These are phyloP conservation scores for Bothrops jararaca DNA, from an alignment of 2,113 vertebrate genomes.

Conservation along the genomic window DNA sequence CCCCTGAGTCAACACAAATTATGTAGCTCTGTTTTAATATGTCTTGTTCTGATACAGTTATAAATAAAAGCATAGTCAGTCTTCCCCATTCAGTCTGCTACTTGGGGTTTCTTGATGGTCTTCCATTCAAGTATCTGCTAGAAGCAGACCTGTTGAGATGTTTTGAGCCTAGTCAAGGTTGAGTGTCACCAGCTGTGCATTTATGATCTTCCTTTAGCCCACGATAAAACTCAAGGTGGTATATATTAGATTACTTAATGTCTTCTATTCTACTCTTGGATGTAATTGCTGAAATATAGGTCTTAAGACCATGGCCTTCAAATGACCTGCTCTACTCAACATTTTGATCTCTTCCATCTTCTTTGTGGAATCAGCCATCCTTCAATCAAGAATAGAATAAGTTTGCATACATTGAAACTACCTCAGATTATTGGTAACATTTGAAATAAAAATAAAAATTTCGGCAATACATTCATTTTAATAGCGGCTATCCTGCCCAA, in stretches of 20 bases:
- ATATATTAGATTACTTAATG: not conserved
- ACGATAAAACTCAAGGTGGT: not conserved
- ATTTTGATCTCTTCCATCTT: not conserved
- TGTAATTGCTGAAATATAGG: not conserved
- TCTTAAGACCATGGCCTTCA: not conserved
- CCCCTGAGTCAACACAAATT: not conserved
- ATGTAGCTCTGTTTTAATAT: not conserved
- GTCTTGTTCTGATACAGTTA: not conserved
- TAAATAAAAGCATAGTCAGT: not conserved
- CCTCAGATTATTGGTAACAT: not conserved
- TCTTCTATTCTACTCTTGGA: not conserved
- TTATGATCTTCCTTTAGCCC: not conserved
- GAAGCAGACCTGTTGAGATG: not conserved
- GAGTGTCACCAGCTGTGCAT: not conserved
- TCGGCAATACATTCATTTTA: no score
- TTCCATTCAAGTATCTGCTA: not conserved
- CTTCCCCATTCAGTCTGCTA: not conserved
- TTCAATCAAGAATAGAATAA: not conserved
- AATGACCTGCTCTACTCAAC: not conserved
- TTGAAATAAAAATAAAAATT: no score
- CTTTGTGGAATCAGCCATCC: not conserved
- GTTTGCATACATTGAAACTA: not conserved
- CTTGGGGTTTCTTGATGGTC: not conserved
- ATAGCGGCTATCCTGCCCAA: no score
- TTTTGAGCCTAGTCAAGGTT: not conserved